Percentiles rank a stretch among this genome's conserved stretches.
phyloP scores from a whole-genome alignment of 1,140 invertebrate genomes.

The Heliothis subflexa region DNA sequence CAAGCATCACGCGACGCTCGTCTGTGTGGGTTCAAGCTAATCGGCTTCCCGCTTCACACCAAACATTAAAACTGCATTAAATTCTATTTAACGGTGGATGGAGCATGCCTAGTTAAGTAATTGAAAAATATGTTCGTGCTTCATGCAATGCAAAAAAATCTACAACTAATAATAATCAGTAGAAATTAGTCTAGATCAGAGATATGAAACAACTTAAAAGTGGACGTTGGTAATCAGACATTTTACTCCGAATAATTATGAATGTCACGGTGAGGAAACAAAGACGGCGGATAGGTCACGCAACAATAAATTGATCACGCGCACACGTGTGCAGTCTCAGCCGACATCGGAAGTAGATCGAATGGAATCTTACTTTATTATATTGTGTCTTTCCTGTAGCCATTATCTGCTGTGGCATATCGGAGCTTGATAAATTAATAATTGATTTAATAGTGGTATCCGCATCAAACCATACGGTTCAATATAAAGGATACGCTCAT shows the following conservation, averaged over 20 bases:
- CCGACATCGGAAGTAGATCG: conserved; percentile 37
- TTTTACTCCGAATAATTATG: conserved; percentile 60
- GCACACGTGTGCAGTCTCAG: conserved; percentile 60
- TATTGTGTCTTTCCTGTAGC: conserved; percentile 29
- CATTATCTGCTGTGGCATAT: conserved; percentile 14
- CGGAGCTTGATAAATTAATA: conserved; percentile 34
- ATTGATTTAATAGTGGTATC: conserved; percentile 40
- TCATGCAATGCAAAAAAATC: conserved; percentile 61
- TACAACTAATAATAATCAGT: conserved; percentile 24
- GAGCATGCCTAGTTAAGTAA: conserved; percentile 73
- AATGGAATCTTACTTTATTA: conserved; percentile 43
- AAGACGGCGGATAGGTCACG: conserved; percentile 76
- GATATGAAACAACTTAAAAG: conserved; percentile 26
- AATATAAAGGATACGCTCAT: conserved; percentile 41
- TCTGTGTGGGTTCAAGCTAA: conserved; percentile 56
- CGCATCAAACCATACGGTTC: conserved; percentile 16
- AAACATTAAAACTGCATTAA: conserved; percentile 82
- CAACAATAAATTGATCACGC: conserved; percentile 70
- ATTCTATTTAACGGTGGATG: conserved; percentile 74
- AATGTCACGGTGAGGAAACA: conserved; percentile 73
- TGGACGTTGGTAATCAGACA: conserved; percentile 10
- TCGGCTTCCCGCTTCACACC: conserved; percentile 67
- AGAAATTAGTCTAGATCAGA: conserved; percentile 29
- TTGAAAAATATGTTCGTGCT: conserved; percentile 69
- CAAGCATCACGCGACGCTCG: conserved; percentile 54